Base-by-base conservation (phyloP, 2,888 invertebrate species). In the Drosophila barbarae region DNA sequence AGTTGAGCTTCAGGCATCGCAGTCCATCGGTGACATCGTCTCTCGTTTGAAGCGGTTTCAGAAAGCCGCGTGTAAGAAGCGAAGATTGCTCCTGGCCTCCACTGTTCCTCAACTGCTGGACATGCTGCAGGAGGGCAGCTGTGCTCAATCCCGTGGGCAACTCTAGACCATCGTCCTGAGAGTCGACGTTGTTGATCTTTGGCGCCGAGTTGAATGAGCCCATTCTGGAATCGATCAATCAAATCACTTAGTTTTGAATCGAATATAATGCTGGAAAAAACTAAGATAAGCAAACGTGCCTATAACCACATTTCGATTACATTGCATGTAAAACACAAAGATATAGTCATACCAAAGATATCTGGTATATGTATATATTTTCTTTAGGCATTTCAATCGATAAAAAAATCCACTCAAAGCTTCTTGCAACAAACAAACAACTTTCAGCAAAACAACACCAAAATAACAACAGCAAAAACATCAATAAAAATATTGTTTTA, bases 201-300 rank as follows among this genome's bases (percentile, higher is more conserved):
- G 93, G 93, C 18, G 92, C 91, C 56, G 93, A 93, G 68, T 92
- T 93, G 85, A 94, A 93, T 86, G 93, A 93, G 72, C 94, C 94
- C 94, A 94, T 94, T 88, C 94, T 94, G 88, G 13, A 90, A 46
- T 35, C 12, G n/a, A 36, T 26, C n/a, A 1, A n/a, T 23, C 0
- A 26, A 13, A 18, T 35, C 10, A 21, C 47, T 39, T 23, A 32
- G 35, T 2, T 12, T 35, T 13, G 1, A 15, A 7, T 23, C 5
- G 2, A 13, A 30, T 1, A 2, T 12, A 28, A 5, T 23, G 7
- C 15, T 3, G 2, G 3, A 9, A 5, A 23, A 13, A 36, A n/a
- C 3, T 13, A 8, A 38, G 42, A 44, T 38, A 46, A 55, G 52
- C 39, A 46, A 46, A 56, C 34, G 57, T 41, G 52, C 30, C 51